phyloP scores from a whole-genome alignment of 1,140 invertebrate species.

The Aphelenchoides fujianensis region DNA sequence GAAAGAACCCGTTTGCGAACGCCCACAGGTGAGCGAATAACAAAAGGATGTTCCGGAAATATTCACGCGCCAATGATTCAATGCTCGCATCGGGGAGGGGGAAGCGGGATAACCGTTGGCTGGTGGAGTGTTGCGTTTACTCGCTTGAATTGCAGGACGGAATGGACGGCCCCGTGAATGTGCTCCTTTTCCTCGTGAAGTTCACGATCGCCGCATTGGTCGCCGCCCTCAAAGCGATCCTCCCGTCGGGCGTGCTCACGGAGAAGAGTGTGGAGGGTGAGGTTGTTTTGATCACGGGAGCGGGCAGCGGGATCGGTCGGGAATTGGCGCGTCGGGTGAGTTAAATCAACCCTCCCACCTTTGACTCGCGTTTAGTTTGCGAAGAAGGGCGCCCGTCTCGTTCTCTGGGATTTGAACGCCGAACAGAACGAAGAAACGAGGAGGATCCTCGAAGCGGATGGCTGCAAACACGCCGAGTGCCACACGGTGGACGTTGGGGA shows the following conservation, averaged over 20 bases:
- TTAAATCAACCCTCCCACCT: too few species aligned
- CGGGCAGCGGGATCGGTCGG: constrained; percentile 81
- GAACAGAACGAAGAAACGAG: constrained; percentile 76
- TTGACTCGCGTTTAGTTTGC: constrained; percentile 68
- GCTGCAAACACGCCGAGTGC: constrained; percentile 66
- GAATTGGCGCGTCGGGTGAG: constrained; percentile 68
- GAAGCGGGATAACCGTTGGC: too few species aligned
- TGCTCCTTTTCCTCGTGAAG: background rate
- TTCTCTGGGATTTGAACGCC: constrained; percentile 87
- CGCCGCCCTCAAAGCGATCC: constrained; percentile 45
- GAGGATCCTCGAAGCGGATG: constrained; percentile 69
- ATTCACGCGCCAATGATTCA: too few species aligned
- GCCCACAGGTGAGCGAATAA: too few species aligned
- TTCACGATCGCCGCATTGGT: background rate
- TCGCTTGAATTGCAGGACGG: background rate
- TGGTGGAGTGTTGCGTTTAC: too few species aligned
- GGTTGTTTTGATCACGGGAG: constrained; percentile 79
- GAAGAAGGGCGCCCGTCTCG: constrained; percentile 74
- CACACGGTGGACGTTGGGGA: constrained; percentile 75
- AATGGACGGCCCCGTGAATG: background rate
- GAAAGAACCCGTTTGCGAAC: too few species aligned
- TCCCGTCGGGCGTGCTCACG: constrained; percentile 47
- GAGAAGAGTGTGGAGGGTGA: constrained; percentile 48
- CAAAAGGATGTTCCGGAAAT: too few species aligned
- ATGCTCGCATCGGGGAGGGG: too few species aligned